These are phyloP conservation scores for Delichon dasypus DNA, from an alignment of 2,797 vertebrate genomes.

Conservation along the genomic window DNA sequence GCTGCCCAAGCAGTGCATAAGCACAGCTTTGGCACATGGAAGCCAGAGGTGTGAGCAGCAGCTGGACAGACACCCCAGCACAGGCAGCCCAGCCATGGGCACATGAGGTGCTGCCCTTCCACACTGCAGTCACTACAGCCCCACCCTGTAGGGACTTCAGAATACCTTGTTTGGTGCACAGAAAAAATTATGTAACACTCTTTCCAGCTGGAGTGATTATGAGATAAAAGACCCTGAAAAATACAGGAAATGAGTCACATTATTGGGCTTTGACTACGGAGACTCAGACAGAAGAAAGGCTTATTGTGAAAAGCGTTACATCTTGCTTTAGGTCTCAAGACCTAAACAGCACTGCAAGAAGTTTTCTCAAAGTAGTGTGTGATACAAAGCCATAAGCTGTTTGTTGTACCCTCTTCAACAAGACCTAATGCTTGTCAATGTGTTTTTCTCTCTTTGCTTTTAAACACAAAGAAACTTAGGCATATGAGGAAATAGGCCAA, in stretches of 20 bases:
- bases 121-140: background rate
- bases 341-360: background rate
- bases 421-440: background rate
- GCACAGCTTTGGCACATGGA: background rate
- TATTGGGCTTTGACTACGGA: background rate
- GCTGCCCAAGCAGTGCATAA: background rate
- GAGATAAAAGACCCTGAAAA: conserved; percentile 24
- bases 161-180: background rate
- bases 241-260: background rate
- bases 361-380: background rate
- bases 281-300: background rate
- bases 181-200: background rate
- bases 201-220: background rate
- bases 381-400: background rate
- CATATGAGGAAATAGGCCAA: background rate
- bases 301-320: background rate
- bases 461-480: background rate
- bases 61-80: background rate
- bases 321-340: background rate
- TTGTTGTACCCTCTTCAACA: background rate
- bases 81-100: background rate
- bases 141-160: background rate
- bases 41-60: background rate
- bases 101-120: background rate
- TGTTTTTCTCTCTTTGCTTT: background rate